These are phyloP conservation scores for Lasioglossum villosulum DNA, from an alignment of 2,888 invertebrate species.

Conservation along the genomic window DNA sequence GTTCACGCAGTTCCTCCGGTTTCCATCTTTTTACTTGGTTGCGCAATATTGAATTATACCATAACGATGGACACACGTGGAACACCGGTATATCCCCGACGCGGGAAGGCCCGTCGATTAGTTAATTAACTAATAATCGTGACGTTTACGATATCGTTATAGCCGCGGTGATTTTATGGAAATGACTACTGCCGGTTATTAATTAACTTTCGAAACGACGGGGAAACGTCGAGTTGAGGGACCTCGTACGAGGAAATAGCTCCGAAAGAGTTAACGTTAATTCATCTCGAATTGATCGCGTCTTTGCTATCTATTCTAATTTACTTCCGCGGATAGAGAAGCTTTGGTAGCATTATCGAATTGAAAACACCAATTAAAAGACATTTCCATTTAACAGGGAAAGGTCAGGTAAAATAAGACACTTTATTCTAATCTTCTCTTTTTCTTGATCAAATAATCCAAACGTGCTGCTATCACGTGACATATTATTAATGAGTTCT, in stretches of 20 bases:
- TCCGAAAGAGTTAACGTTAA: neutral
- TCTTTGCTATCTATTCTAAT: neutral
- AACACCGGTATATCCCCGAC: neutral
- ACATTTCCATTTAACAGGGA: too few species aligned
- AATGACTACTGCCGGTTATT: conserved; percentile 16
- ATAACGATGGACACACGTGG: neutral
- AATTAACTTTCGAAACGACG: conserved; percentile 48
- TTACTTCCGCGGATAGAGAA: too few species aligned
- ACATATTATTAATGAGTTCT: too few species aligned
- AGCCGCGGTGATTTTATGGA: conserved; percentile 28
- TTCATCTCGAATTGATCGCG: neutral
- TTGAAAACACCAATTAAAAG: too few species aligned
- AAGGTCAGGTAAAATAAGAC: too few species aligned
- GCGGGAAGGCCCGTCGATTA: conserved; percentile 28
- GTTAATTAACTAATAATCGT: conserved; percentile 34
- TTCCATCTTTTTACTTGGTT: conserved; percentile 36
- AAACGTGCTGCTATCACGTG: too few species aligned
- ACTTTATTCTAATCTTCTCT: too few species aligned
- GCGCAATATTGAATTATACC: conserved; percentile 42
- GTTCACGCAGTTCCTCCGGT: conserved; percentile 17
- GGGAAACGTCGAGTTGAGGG: neutral
- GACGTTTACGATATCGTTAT: conserved; percentile 55
- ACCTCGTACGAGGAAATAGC: too few species aligned
- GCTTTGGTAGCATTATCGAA: too few species aligned
- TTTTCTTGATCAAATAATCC: too few species aligned